phyloP scores from a whole-genome alignment of 1,140 invertebrate genomes.

The Drosophila seguyi region DNA sequence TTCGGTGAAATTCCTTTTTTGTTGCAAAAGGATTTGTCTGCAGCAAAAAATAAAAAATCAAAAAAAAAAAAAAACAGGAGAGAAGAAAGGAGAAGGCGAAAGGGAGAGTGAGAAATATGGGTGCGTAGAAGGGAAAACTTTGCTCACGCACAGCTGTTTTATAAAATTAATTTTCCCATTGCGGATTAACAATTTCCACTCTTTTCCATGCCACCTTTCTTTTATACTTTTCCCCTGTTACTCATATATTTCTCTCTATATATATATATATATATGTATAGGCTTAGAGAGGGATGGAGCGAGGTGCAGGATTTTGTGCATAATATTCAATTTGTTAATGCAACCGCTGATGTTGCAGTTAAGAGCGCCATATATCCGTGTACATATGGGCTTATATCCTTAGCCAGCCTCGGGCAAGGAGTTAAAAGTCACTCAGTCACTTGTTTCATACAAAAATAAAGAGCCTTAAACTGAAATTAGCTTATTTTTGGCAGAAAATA shows the following conservation, averaged over 20 bases:
- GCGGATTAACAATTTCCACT: conserved; percentile 82
- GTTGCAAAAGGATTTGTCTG: conserved; percentile 49
- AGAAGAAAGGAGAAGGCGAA: neutral
- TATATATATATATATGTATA: conserved; percentile 2
- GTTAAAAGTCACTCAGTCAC: conserved; percentile 21
- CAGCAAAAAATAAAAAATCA: conserved; percentile 19
- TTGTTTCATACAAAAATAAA: neutral
- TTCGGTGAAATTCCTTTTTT: conserved; percentile 20
- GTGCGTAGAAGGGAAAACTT: conserved; percentile 37
- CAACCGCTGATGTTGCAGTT: conserved; percentile 15
- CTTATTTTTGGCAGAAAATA: neutral
- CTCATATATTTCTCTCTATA: neutral
- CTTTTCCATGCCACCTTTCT: conserved; percentile 36
- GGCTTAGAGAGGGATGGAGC: conserved; percentile 21
- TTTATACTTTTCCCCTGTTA: neutral
- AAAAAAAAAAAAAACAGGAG: neutral
- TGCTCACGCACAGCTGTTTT: conserved; percentile 74
- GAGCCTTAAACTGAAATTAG: neutral
- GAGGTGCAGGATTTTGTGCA: conserved; percentile 51
- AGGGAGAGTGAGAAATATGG: conserved; percentile 4
- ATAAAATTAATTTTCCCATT: conserved; percentile 85
- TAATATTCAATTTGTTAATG: conserved; percentile 65
- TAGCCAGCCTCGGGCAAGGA: neutral
- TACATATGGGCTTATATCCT: neutral
- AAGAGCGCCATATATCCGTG: conserved; percentile 11